phyloP scores from a whole-genome alignment of 2,888 invertebrate species.

The Noctua janthe region DNA sequence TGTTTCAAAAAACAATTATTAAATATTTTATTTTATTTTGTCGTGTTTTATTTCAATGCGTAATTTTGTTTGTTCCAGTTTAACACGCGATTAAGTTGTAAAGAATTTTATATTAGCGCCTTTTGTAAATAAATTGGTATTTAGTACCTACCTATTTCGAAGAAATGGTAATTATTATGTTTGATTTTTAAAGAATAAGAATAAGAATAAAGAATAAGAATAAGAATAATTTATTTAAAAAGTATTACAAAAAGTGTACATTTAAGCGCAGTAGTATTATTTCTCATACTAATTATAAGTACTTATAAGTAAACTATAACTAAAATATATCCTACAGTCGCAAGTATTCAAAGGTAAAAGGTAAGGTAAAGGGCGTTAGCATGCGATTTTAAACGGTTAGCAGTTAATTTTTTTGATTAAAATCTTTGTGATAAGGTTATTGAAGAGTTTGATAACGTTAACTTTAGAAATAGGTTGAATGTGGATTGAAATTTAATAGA shows the following conservation, averaged over 20 bases:
- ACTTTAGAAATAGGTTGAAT: background rate
- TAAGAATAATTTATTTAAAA: too few relatives aligned
- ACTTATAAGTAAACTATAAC: too few relatives aligned
- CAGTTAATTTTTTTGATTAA: constrained; percentile 21
- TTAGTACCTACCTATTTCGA: constrained; percentile 17
- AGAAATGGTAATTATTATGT: constrained; percentile 17
- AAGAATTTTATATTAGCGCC: constrained; percentile 33
- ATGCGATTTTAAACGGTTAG: constrained; percentile 29
- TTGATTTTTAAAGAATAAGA: constrained; percentile 28
- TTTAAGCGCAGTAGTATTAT: too few relatives aligned
- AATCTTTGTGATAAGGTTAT: background rate
- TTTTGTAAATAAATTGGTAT: constrained; percentile 22
- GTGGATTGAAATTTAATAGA: background rate
- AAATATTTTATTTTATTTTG: constrained; percentile 26
- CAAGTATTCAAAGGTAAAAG: too few relatives aligned
- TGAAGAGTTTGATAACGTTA: background rate
- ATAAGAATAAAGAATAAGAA: too few relatives aligned
- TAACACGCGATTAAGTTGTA: constrained; percentile 55
- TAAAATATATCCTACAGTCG: too few relatives aligned
- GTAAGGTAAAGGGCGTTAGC: constrained; percentile 19
- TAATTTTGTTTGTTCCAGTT: constrained; percentile 45
- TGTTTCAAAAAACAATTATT: constrained; percentile 29
- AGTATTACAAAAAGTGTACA: too few relatives aligned
- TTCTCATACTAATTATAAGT: too few relatives aligned
- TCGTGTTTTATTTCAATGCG: constrained; percentile 48